Evolutionary conservation across 2,888 invertebrate species (phyloP).

Genomic region (Agrotis clavis): DNA sequence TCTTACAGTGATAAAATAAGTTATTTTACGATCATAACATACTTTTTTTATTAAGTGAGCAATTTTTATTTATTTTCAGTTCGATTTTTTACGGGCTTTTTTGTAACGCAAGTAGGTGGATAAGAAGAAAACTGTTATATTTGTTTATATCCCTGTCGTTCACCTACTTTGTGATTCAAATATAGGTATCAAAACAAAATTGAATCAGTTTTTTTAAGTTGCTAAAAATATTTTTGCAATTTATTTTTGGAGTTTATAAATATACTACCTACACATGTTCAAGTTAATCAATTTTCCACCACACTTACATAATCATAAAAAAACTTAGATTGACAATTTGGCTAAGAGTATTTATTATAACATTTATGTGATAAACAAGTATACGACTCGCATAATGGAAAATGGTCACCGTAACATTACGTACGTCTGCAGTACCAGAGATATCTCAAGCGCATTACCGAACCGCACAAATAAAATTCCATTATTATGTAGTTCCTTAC

Average conservation of each 20-base stretch:
- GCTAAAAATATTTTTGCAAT: too few species aligned
- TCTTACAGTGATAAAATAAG: conserved; percentile 15
- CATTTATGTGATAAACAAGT: too few species aligned
- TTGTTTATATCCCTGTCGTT: neutral
- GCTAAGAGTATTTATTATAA: too few species aligned
- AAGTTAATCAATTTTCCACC: too few species aligned
- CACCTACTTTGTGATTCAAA: neutral
- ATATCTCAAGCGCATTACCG: too few species aligned
- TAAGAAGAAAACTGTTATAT: neutral
- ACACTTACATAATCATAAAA: too few species aligned
- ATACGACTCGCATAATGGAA: too few species aligned
- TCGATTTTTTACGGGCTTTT: neutral
- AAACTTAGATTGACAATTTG: too few species aligned
- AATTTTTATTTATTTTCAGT: conserved; percentile 7
- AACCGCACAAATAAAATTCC: too few species aligned
- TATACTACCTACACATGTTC: neutral
- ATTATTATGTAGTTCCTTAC: too few species aligned
- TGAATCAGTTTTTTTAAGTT: neutral
- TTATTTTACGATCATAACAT: conserved; percentile 22
- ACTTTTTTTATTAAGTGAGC: conserved; percentile 10
- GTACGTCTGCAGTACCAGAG: too few species aligned
- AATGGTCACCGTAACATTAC: too few species aligned
- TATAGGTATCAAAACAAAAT: neutral
- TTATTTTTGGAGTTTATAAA: neutral
- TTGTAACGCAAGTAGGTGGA: conserved; percentile 10